Evolutionary conservation across 1,140 invertebrate genomes (phyloP), one percentile per base, ranked within the genome.

Genomic region (Patella vulgata): DNA sequence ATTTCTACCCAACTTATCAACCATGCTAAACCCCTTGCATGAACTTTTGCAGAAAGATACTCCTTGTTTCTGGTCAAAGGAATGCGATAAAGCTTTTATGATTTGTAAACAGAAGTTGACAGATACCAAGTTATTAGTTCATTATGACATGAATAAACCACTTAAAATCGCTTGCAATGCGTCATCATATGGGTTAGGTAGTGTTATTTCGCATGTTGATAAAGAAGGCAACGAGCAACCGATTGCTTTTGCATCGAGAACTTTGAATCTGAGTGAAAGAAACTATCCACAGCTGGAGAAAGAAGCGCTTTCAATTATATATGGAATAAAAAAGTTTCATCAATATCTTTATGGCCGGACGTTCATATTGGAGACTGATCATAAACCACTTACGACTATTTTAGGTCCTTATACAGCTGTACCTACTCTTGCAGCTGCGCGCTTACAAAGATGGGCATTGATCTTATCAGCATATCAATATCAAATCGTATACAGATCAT

Each of bases 281-380:
- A 87, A 84, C 56, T 87, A 88, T 52, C 61, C 80, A 12, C 83
- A 86, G 60, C 83, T 87, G 25, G 85, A 89, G 30, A 86, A 83
- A 67, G 87, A 90, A 78, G 85, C 83, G 8, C 66, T 87, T 17
- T 80, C 82, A 3, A 82, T 89, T 14, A 61, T 88, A 1, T 88
- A 78, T 71, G 84, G 81, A 4, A 78, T 89, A 5, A 81, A 82
- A 58, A 86, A 86, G 71, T 89, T 88, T 74, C 78, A 87, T 33
- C 68, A 86, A 40, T 89, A 85, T 69, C 14, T 88, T 4, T 85
- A 75, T 74, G 87, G 82, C 50, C 70, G 73, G 36, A 54, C 63
- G 11, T 78, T 81, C 47, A 70, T 56, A 17, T 50, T 83, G 5
- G 39, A 70, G 14, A 84, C 75, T 17, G 84, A 85, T n/a, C n/a